A percentile compares a stretch with the other conserved stretches of the same genome.
phyloP scores from a whole-genome alignment of 2,797 vertebrate species.

The Eulemur mongoz region DNA sequence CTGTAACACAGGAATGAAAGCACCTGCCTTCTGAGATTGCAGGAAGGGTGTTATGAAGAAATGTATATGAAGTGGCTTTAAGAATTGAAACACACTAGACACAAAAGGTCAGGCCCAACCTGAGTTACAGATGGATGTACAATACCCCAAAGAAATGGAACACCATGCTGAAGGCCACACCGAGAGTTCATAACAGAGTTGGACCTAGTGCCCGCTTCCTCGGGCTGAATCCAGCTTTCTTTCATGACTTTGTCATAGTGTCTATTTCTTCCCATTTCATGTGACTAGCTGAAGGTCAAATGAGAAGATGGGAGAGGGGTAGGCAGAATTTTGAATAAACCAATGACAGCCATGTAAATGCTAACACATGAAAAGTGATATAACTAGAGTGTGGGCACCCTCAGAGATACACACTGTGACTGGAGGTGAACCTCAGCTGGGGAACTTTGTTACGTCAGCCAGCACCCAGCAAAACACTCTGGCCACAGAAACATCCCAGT shows the following conservation, averaged over 20 bases:
- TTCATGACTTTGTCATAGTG: background rate
- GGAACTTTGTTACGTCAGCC: slow-evolving; percentile 67
- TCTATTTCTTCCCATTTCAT: background rate
- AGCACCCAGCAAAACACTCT: slow-evolving; percentile 33
- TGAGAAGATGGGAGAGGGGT: slow-evolving; percentile 13
- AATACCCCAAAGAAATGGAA: background rate
- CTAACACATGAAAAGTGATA: background rate
- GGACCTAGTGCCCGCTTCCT: background rate
- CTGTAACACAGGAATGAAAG: background rate
- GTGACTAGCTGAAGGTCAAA: slow-evolving; percentile 3
- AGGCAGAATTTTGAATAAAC: slow-evolving; percentile 54
- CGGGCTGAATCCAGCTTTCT: background rate
- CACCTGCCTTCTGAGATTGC: background rate
- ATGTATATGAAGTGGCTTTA: background rate
- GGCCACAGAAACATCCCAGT: slow-evolving; percentile 56
- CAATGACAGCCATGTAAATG: background rate
- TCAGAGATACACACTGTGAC: slow-evolving; percentile 23
- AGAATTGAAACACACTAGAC: background rate
- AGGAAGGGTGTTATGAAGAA: background rate
- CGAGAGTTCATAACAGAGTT: background rate
- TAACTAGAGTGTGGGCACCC: background rate
- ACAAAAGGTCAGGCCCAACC: background rate
- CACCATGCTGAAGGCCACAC: background rate
- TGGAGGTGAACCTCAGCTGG: background rate
- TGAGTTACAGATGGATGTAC: background rate